Conservation (phyloP, 2,113 vertebrate species). For the Pedionomus torquatus region DNA sequence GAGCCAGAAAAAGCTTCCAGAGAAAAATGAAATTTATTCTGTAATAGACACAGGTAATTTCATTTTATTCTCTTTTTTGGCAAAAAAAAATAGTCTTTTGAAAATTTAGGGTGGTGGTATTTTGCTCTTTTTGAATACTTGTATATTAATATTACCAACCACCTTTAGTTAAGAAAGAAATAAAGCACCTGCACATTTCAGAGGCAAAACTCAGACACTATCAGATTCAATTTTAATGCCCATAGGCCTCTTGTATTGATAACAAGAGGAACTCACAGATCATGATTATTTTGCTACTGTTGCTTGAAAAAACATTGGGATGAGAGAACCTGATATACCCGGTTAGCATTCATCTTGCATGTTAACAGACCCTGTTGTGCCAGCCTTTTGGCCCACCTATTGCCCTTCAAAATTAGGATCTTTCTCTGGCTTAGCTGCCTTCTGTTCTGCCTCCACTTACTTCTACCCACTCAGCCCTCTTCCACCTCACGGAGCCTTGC, state of each 20-base stretch:
- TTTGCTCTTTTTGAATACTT: neutral
- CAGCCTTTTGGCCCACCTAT: too few species aligned
- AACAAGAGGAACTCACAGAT: neutral
- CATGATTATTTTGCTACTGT: neutral
- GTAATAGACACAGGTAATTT: neutral
- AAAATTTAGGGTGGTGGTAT: neutral
- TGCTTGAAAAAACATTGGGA: fast-evolving
- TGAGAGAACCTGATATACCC: neutral
- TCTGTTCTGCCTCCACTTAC: neutral
- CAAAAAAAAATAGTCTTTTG: neutral
- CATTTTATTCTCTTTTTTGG: neutral
- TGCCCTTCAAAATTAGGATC: fast-evolving
- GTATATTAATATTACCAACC: neutral
- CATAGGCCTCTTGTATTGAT: neutral
- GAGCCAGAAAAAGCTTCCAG: neutral
- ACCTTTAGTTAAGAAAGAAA: neutral
- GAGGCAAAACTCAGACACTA: neutral
- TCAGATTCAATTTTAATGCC: neutral
- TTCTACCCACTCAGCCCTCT: neutral
- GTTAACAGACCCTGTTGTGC: too few species aligned
- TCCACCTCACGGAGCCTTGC: neutral
- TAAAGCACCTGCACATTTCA: neutral
- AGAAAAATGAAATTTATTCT: neutral
- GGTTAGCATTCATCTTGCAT: neutral
- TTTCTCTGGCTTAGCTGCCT: neutral